Evolutionary conservation across 2,797 vertebrate species (phyloP), one percentile per base, ranked within the genome.

Genomic region (Pempheris klunzingeri): DNA sequence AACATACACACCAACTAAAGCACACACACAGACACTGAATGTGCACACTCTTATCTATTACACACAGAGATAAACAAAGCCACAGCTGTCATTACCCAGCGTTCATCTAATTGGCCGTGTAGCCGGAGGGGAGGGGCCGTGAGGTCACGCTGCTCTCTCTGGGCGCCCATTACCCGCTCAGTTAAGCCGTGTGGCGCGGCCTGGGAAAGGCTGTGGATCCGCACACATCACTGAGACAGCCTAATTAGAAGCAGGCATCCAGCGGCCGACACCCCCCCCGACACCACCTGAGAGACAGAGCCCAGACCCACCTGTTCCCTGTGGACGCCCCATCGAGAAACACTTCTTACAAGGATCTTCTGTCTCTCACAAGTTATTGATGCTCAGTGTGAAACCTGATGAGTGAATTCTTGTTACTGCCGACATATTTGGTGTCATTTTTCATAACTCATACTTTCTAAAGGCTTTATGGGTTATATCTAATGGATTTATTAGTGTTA

Each of bases 201-300:
- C 66, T 20, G 49, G 18, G 78, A 78, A 32, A 71, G 54, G 43
- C 62, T 43, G 82, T 47, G 65, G 71, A 82, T 83, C n/a, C n/a
- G 78, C 86, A 88, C 87, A 87, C 88, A 81, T 89, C 88, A 87
- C 74, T n/a, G 59, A 85, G 78, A 90, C 79, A 82, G 85, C 58
- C 77, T 89, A 90, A 92, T 91, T 87, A 92, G 81, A 81, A 82
- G 64, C 79, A 90, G 72, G 59, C 63, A 49, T 65, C 77, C 73
- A 69, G 26, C 1, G 13, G 47, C 71, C 57, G 80, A 83, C 30
- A 32, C 62, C 75, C 69, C 53, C 55, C 24, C 69, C 3, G 41
- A 84, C 64, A 55, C 68, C 83, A 90, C 88, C 84, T 86, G 77
- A 91, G 80, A 85, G 70, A 41, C 71, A 73, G 49, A 70, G 36